Evolutionary conservation across 2,113 vertebrate genomes (phyloP).

Genomic region (Stercorarius parasiticus): DNA sequence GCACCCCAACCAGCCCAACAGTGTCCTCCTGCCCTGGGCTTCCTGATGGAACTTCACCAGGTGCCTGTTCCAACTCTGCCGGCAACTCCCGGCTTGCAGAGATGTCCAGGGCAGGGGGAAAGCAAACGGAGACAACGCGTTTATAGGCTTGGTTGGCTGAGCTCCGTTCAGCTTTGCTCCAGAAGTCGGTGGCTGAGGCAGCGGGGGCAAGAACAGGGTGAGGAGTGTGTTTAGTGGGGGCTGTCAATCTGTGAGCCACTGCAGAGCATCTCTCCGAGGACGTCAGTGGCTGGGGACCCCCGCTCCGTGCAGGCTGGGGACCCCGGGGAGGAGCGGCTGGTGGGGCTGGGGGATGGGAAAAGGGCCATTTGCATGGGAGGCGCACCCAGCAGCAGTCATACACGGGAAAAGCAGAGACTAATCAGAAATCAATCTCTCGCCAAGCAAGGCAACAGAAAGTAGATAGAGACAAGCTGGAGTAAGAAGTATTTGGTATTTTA

Average conservation of each 20-base stretch:
- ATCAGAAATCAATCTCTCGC: neutral
- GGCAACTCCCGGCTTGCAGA: neutral
- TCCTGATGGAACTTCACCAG: too few relatives aligned
- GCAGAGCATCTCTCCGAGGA: neutral
- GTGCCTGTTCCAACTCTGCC: rapidly evolving
- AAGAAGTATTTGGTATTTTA: neutral
- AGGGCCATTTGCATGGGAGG: rapidly evolving
- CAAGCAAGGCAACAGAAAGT: neutral
- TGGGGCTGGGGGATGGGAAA: too few relatives aligned
- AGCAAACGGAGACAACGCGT: rapidly evolving
- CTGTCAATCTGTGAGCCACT: rapidly evolving
- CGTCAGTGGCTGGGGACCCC: rapidly evolving
- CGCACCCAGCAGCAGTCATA: rapidly evolving
- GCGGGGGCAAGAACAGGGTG: neutral
- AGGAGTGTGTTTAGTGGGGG: neutral
- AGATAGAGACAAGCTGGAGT: neutral
- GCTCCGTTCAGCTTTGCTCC: too few relatives aligned
- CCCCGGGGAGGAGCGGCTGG: neutral
- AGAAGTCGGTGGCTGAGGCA: neutral
- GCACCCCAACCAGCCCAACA: neutral
- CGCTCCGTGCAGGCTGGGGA: neutral
- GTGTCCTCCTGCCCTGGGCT: neutral
- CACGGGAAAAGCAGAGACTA: neutral
- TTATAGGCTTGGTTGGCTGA: neutral
- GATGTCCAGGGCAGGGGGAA: neutral